Percentiles rank a stretch among this genome's conserved stretches.
phyloP scores from a whole-genome alignment of 2,113 vertebrate genomes.

The Poeciliopsis retropinna region DNA sequence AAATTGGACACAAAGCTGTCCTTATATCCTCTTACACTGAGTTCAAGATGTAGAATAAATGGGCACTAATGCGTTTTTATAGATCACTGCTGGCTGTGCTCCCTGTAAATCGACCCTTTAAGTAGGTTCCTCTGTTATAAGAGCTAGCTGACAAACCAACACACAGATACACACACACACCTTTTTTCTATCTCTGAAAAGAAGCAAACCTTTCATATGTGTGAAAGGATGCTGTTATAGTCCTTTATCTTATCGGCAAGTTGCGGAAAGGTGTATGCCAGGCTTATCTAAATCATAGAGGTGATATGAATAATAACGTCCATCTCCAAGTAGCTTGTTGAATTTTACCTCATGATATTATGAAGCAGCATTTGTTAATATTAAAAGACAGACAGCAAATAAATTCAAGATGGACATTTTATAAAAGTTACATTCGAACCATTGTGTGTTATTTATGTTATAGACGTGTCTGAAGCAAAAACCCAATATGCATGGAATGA shows the following conservation, averaged over 20 bases:
- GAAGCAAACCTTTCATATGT: slow-evolving; percentile 62
- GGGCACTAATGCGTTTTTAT: slow-evolving; percentile 42
- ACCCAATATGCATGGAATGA: too few relatives aligned
- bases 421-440: neutral
- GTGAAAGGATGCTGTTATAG: slow-evolving; percentile 55
- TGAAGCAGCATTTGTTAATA: neutral
- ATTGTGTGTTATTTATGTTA: neutral
- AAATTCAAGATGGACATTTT: neutral
- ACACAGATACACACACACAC: slow-evolving; percentile 61
- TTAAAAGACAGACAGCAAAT: neutral
- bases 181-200: slow-evolving; percentile 55
- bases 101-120: slow-evolving; percentile 55
- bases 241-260: slow-evolving; percentile 38
- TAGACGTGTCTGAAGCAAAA: slow-evolving; percentile 3
- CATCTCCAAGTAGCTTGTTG: neutral
- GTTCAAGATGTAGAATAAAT: slow-evolving; percentile 34
- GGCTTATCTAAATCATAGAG: neutral
- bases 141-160: slow-evolving; percentile 52
- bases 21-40: slow-evolving; percentile 15
- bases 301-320: neutral
- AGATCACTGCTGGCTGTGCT: slow-evolving; percentile 37
- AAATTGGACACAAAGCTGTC: slow-evolving; percentile 15
- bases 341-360: neutral
- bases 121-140: slow-evolving; percentile 55
- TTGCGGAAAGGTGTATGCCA: slow-evolving; percentile 1